phyloP scores from a whole-genome alignment of 2,797 vertebrate genomes.

The Leptatherina wallacei region DNA sequence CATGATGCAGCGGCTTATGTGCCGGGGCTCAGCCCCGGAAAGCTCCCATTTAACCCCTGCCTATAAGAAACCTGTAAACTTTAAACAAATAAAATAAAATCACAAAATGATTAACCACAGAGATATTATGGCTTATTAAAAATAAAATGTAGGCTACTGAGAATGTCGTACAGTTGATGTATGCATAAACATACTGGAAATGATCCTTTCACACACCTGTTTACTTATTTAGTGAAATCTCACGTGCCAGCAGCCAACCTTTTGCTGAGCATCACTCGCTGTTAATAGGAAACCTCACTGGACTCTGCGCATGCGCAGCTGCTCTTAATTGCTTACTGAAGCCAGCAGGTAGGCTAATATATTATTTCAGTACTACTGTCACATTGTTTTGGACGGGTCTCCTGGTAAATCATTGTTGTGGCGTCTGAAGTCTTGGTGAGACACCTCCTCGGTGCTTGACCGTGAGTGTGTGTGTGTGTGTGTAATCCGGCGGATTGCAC shows the following conservation, averaged over 20 bases:
- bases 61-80: too few species aligned
- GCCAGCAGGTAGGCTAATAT: neutral
- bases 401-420: conserved; percentile 11
- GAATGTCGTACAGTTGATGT: neutral
- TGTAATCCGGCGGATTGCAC: conserved; percentile 1
- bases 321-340: conserved; percentile 6
- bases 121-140: too few species aligned
- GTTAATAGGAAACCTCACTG: conserved; percentile 4
- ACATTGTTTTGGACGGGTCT: neutral
- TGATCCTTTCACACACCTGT: neutral
- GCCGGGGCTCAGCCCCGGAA: too few species aligned
- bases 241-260: neutral
- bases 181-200: neutral
- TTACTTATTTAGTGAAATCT: neutral
- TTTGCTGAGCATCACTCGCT: neutral
- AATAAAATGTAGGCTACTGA: neutral
- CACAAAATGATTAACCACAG: too few species aligned
- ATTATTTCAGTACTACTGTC: neutral
- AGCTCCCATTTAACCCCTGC: too few species aligned
- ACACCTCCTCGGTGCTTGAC: neutral
- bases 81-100: too few species aligned
- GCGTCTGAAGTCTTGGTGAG: neutral
- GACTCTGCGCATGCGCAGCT: neutral
- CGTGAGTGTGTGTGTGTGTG: neutral
- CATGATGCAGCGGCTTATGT: too few species aligned